Percentiles rank a stretch among this genome's conserved stretches.
Evolutionary conservation across 64 coral and sea anemone species (phyloP).

Genomic region (Montipora sp.): DNA sequence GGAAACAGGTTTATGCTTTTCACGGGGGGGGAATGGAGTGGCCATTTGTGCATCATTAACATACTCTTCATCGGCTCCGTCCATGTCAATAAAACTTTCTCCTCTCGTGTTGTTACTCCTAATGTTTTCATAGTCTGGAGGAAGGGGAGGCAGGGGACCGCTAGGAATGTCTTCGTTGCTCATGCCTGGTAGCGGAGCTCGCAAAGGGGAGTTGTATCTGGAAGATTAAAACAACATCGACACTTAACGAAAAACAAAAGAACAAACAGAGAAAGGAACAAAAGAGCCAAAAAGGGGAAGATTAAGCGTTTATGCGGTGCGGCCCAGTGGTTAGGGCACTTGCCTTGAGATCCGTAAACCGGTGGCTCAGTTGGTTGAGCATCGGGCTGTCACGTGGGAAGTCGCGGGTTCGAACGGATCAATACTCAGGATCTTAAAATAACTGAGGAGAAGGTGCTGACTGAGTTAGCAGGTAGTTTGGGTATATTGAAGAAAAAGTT

Average conservation of each 20-base stretch:
- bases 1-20: constrained; percentile 3
- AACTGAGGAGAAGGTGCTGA: too few species aligned
- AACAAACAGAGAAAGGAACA: not conserved
- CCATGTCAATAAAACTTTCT: constrained; percentile 23
- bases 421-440: too few species aligned
- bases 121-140: not conserved
- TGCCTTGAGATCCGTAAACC: too few species aligned
- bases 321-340: too few species aligned
- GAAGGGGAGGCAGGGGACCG: constrained; percentile 11
- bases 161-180: constrained; percentile 10
- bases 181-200: constrained; percentile 2
- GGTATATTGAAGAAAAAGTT: too few species aligned
- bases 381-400: too few species aligned
- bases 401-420: too few species aligned
- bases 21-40: constrained; percentile 11
- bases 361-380: too few species aligned
- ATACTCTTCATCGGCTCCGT: constrained; percentile 8
- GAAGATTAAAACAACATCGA: not conserved
- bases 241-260: not conserved
- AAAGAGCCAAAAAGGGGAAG: not conserved
- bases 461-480: too few species aligned
- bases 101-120: constrained; percentile 13
- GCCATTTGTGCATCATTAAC: not conserved
- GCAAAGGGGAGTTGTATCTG: constrained; percentile 36
- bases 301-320: too few species aligned